Percentiles rank a stretch among this genome's conserved stretches.
phyloP scores from a whole-genome alignment of 2,797 vertebrate genomes.

The Artibeus jamaicensis region DNA sequence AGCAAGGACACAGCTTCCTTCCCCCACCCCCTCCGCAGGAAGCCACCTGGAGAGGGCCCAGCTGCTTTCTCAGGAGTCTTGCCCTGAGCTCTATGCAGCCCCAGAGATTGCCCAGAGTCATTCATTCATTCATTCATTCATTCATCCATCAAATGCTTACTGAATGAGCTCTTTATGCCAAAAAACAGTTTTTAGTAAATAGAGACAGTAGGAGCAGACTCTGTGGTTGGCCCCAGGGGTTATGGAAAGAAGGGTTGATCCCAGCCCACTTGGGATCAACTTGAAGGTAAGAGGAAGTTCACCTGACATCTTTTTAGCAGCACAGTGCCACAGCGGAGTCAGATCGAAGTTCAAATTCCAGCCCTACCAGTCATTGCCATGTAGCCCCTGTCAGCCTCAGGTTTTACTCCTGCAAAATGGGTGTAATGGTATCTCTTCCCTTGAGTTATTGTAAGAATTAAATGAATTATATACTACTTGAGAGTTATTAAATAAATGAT shows the following conservation, averaged over 20 bases:
- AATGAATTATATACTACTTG: background rate
- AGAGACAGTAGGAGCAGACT: background rate
- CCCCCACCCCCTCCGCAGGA: background rate
- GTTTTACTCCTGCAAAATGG: background rate
- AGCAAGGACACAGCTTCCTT: slow-evolving; percentile 53
- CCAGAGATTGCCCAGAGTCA: background rate
- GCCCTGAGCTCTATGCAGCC: background rate
- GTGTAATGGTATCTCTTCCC: background rate
- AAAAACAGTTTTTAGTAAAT: background rate
- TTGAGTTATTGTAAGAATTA: background rate
- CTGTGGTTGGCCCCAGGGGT: background rate
- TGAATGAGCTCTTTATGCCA: background rate
- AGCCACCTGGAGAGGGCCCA: slow-evolving; percentile 53
- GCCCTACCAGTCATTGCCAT: background rate
- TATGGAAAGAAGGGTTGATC: background rate
- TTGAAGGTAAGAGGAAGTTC: background rate
- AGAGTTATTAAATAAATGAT: background rate
- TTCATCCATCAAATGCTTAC: background rate
- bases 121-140: background rate
- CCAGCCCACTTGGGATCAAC: background rate
- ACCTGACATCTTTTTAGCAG: background rate
- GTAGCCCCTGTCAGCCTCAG: background rate
- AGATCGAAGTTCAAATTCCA: background rate
- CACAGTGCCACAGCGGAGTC: background rate
- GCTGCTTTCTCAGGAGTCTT: slow-evolving; percentile 24